Evolutionary conservation across 2,797 vertebrate genomes (phyloP), one percentile per base, ranked within the genome.

Genomic region (Sitta carolinensis): DNA sequence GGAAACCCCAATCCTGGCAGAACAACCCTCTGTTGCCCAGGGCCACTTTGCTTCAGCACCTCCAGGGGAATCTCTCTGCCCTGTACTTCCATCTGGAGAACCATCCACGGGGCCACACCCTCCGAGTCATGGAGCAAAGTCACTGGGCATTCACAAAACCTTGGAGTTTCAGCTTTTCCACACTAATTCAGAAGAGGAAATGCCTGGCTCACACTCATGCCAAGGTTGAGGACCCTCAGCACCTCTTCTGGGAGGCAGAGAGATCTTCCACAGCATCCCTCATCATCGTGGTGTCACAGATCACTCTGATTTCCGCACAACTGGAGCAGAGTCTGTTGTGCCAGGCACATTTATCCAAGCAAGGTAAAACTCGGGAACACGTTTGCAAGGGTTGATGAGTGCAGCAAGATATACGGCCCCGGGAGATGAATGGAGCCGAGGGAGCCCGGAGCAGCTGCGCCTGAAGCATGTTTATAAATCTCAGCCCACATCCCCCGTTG

Each of bases 391-490:
- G 90, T 20, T 94, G 94, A 77, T 38, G 72, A 97, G 76, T 29
- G 19, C 25, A 45, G 84, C 8, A 34, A 89, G 87, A 89, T n/a
- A 78, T 40, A 93, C 10, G 34, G 45, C 80, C 23, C 73, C 1
- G 2, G 61, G 89, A 95, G 94, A 96, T 57, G 84, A 86, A 95
- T 95, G 88, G 92, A 87, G 93, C 54, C 5, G 4, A 79, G 87
- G 63, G 67, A 84, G 54, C 90, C 86, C 34, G 25, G 64, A 96
- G 87, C 84, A 96, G 91, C 92, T 94, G 93, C 45, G 79, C 64
- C 89, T 84, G 86, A 84, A 97, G 94, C 87, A 79, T 54, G 11
- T 80, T 94, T 95, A 97, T 94, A 95, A 96, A 96, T 92, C 92
- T 92, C 72, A 73, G 91, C 42, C 66, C 5, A 5, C 64, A 87